Base-by-base conservation (phyloP, 2,888 invertebrate species). In the Monopis laevigella region DNA sequence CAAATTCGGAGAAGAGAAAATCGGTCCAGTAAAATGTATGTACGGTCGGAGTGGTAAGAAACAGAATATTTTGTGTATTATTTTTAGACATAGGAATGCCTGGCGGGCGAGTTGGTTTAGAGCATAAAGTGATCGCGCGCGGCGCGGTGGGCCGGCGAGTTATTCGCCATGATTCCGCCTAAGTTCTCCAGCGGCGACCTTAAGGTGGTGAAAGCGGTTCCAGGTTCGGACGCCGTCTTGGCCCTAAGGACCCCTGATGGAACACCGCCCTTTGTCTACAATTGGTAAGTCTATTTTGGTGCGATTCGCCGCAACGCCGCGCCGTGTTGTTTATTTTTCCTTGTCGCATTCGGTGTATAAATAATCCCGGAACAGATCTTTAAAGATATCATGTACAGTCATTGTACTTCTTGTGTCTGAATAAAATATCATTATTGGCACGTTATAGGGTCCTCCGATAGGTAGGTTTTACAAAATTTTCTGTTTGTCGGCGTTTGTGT, bases 21-120 rank as follows among this genome's bases (percentile, higher is more conserved):
- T n/a, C n/a, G n/a, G n/a, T n/a, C n/a, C n/a, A n/a, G n/a, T n/a
- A n/a, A n/a, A n/a, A n/a, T n/a, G n/a, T n/a, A n/a, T n/a, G n/a
- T n/a, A n/a, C n/a, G n/a, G n/a, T n/a, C n/a, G n/a, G n/a, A n/a
- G n/a, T n/a, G n/a, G n/a, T n/a, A n/a, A n/a, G n/a, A n/a, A n/a
- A n/a, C n/a, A n/a, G 67, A 59, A 69, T 69, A 75, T 77, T 77
- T 77, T 77, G 62, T 56, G 69, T 65, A 69, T 68, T 80, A 80
- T 80, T 78, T 77, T 69, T 80, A 78, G 78, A 72, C 72, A 75
- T 74, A 68, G 65, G 74, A n/a, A n/a, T n/a, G 71, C 69, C 62
- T 59, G 57, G 30, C 41, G 19, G 65, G 66, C 61, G 61, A 59
- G 58, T 56, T 56, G 53, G 54, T 52, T n/a, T n/a, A n/a, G n/a